phyloP scores from a whole-genome alignment of 2,797 vertebrate genomes.

The Dallia pectoralis region DNA sequence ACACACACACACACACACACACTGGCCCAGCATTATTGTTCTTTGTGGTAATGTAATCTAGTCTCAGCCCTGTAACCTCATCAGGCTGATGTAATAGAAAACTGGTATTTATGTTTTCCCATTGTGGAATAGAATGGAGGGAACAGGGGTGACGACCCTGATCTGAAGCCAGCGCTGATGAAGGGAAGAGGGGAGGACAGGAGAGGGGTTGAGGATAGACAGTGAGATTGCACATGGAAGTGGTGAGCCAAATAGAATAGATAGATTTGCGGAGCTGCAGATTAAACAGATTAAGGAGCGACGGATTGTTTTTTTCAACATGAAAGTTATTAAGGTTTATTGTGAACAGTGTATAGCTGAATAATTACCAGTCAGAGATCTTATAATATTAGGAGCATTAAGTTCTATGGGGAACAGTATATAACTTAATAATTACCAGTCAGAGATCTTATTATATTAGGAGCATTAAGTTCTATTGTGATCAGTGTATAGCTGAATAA shows the following conservation, averaged over 20 bases:
- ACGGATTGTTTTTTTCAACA: constrained; percentile 32
- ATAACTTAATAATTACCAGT: constrained; percentile 7
- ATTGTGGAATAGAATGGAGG: constrained; percentile 31
- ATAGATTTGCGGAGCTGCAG: constrained; percentile 38
- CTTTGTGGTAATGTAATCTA: constrained; percentile 66
- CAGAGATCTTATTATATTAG: too few species aligned
- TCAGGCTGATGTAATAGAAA: constrained; percentile 72
- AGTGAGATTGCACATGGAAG: background rate
- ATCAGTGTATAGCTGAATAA: background rate
- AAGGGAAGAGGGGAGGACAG: background rate
- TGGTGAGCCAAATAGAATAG: background rate
- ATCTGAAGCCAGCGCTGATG: constrained; percentile 13
- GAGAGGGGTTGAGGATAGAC: background rate
- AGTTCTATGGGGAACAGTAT: background rate
- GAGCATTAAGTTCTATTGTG: background rate
- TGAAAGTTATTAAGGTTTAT: background rate
- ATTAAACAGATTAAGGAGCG: constrained; percentile 52
- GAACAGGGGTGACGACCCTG: constrained; percentile 53
- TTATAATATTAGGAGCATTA: too few species aligned
- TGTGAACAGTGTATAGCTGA: background rate
- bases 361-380: constrained; percentile 15
- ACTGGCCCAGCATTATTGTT: constrained; percentile 34
- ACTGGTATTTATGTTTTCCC: constrained; percentile 68
- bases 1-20: constrained; percentile 15
- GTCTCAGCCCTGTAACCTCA: constrained; percentile 66